Evolutionary conservation across 2,113 vertebrate species (phyloP), one percentile per base, ranked within the genome.

Genomic region (Myiozetetes cayanensis): DNA sequence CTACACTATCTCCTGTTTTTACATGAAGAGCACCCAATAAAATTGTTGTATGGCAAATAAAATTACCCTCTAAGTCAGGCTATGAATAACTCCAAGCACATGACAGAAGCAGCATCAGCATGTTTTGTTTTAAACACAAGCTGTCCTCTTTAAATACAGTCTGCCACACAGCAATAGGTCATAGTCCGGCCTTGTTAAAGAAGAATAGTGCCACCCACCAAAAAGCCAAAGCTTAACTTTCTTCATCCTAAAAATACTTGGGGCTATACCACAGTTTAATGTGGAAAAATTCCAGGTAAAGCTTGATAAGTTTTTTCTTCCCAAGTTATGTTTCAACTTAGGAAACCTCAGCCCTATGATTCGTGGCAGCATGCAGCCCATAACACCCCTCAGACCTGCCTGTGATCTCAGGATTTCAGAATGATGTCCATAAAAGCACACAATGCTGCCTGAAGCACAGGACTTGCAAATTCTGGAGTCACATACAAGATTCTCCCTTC

Each of bases 321-420:
- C 21, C 8, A 75, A 55, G 30, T 59, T 8, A 10, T 9, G 8
- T 88, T 92, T 72, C 0, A 0, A 44, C 22, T 62, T 15, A 1
- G 44, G 59, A 84, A 80, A 79, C 27, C 44, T 93, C 46, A 74
- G 2, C 3, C 6, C n/a, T 47, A 43, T 72, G 33, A 25, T 4
- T 70, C 63, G 49, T 3, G 19, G 56, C 27, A 61, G 43, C 16
- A 9, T 1, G 7, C 30, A 59, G 63, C 39, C 61, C 0, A 0
- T 4, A 43, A 55, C 21, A 25, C 2, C 12, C 18, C 12, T 49
- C 30, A 75, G 49, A 72, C 9, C 23, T 41, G 46, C 14, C 31
- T 46, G 59, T 70, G 33, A 56, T 30, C 89, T 33, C 65, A 59
- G 41, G 24, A 25, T 63, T 75, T 55, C 53, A 56, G 41, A 83